Evolutionary conservation across 2,113 vertebrate species (phyloP).

Genomic region (Coregonus clupeaformis): DNA sequence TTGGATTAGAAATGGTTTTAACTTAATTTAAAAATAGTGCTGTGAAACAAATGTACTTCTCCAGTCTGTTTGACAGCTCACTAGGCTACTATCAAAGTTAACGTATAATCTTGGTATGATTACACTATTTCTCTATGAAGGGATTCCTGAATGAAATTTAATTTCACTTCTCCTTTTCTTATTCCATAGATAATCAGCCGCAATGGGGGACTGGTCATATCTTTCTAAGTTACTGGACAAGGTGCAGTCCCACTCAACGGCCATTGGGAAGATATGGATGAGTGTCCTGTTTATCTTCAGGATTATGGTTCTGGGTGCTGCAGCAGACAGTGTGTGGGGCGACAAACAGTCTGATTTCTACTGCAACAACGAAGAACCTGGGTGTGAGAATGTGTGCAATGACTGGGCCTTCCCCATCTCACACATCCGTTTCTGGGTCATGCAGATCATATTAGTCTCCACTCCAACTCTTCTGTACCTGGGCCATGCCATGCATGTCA

Average conservation of each 20-base stretch:
- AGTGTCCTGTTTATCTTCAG: slow-evolving; percentile 73
- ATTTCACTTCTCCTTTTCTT: neutral
- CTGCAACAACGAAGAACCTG: slow-evolving; percentile 64
- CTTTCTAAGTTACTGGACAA: slow-evolving; percentile 66
- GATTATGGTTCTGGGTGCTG: slow-evolving; percentile 67
- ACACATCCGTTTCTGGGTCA: slow-evolving; percentile 71
- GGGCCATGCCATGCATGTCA: slow-evolving; percentile 64
- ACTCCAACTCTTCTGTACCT: slow-evolving; percentile 69
- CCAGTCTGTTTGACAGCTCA: no score
- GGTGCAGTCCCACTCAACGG: slow-evolving; percentile 71
- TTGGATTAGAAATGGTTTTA: neutral
- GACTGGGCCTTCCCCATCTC: slow-evolving; percentile 73
- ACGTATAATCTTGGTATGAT: neutral
- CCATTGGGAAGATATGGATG: slow-evolving; percentile 76
- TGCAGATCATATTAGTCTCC: slow-evolving; percentile 72
- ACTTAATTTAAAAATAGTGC: neutral
- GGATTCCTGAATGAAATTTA: neutral
- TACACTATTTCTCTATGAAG: neutral
- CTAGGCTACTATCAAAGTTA: neutral
- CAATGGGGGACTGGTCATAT: slow-evolving; percentile 75
- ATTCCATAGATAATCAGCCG: neutral
- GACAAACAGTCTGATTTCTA: slow-evolving; percentile 65
- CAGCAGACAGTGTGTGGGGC: slow-evolving; percentile 67
- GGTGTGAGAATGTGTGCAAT: slow-evolving; percentile 67
- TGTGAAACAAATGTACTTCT: neutral